Conservation (phyloP, 2,888 invertebrate genomes). For the Epinotia demarniana region DNA sequence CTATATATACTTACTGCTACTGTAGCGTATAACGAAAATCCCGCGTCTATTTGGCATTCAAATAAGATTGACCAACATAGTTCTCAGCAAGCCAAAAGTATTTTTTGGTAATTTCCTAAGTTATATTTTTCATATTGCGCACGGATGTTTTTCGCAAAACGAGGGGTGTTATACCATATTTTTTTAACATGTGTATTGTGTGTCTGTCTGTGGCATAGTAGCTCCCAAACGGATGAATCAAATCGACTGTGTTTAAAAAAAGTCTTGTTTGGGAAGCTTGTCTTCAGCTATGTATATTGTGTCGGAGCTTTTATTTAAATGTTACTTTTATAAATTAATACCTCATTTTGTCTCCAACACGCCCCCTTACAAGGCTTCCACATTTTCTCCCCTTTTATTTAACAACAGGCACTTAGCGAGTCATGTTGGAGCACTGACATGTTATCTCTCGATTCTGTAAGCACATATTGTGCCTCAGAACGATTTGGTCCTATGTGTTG, state of each 20-base stretch:
- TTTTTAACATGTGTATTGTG: too few species aligned
- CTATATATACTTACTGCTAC: background rate
- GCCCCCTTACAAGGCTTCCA: constrained; percentile 14
- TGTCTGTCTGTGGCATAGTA: too few species aligned
- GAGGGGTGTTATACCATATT: too few species aligned
- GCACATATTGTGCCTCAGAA: constrained; percentile 21
- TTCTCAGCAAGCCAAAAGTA: background rate
- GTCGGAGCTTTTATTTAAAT: background rate
- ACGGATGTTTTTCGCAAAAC: too few species aligned
- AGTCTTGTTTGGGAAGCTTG: too few species aligned
- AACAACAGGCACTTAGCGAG: constrained; percentile 42
- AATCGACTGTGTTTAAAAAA: too few species aligned
- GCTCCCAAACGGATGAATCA: too few species aligned
- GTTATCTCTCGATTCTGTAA: constrained; percentile 41
- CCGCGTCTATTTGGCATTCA: background rate
- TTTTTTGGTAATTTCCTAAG: too few species aligned
- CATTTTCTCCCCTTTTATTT: constrained; percentile 34
- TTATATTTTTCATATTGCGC: too few species aligned
- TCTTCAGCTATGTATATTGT: background rate
- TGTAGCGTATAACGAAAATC: background rate
- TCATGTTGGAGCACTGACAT: constrained; percentile 40
- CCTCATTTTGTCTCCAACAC: background rate
- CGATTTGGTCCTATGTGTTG: constrained; percentile 11
- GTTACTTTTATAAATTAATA: background rate
- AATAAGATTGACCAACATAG: background rate